Evolutionary conservation across 2,888 invertebrate genomes (phyloP).

Genomic region (Gibbula magus): DNA sequence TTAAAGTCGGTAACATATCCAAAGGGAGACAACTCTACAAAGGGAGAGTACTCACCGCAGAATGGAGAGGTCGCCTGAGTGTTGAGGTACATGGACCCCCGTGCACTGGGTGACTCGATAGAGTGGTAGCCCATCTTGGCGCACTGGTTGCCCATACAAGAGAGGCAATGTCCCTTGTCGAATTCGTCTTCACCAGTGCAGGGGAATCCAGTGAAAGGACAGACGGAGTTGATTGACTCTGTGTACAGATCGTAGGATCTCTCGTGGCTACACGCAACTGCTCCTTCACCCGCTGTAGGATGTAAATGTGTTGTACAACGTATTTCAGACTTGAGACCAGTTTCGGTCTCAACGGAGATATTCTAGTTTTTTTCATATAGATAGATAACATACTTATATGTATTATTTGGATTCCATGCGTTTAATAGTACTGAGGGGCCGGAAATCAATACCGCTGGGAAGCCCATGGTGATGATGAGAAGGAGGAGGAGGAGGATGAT

Average conservation of each 20-base stretch:
- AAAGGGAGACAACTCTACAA: too few relatives aligned
- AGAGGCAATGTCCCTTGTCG: slow-evolving; percentile 48
- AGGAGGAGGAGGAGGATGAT: background rate
- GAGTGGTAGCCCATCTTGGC: slow-evolving; percentile 57
- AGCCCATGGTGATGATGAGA: too few relatives aligned
- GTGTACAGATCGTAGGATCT: slow-evolving; percentile 88
- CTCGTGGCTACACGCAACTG: slow-evolving; percentile 87
- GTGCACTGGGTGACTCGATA: slow-evolving; percentile 39
- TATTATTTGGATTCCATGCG: too few relatives aligned
- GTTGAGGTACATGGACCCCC: slow-evolving; percentile 51
- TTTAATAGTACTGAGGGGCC: background rate
- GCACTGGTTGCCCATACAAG: slow-evolving; percentile 47
- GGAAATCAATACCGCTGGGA: background rate
- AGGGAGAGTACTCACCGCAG: slow-evolving; percentile 46
- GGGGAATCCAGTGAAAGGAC: slow-evolving; percentile 86
- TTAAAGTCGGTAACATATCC: too few relatives aligned
- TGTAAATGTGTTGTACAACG: too few relatives aligned
- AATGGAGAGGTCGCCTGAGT: slow-evolving; percentile 48
- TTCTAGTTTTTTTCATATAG: too few relatives aligned
- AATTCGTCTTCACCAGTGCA: slow-evolving; percentile 86
- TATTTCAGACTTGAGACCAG: too few relatives aligned
- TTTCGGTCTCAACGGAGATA: too few relatives aligned
- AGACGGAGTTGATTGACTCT: slow-evolving; percentile 86
- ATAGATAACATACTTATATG: too few relatives aligned
- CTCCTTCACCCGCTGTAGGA: slow-evolving; percentile 50